Evolutionary conservation across 2,113 vertebrate species (phyloP).

Genomic region (Oncorhynchus keta): DNA sequence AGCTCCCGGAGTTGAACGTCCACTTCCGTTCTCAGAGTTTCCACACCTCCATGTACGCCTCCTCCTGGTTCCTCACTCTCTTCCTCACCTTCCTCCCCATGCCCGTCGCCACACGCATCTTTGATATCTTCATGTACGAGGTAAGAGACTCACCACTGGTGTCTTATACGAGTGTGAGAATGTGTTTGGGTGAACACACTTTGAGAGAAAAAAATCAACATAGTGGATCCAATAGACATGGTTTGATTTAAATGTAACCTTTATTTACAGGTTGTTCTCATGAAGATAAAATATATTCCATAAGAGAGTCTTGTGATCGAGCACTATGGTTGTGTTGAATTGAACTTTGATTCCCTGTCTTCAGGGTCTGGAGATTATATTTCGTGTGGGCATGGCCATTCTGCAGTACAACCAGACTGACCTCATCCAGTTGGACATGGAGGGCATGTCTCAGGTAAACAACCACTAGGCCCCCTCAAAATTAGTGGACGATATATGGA

Average conservation of each 20-base stretch:
- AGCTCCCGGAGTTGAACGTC: conserved; percentile 90
- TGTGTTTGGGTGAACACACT: neutral
- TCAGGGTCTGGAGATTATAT: conserved; percentile 93
- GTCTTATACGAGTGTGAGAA: neutral
- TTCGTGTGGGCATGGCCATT: conserved; percentile 92
- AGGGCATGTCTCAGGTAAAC: conserved; percentile 93
- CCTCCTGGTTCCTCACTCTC: conserved; percentile 96
- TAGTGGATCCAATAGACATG: too few relatives aligned
- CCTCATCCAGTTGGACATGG: conserved; percentile 96
- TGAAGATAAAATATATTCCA: too few relatives aligned
- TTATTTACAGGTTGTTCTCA: too few relatives aligned
- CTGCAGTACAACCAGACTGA: conserved; percentile 94
- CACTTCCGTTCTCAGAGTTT: conserved; percentile 97
- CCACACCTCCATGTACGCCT: conserved; percentile 96
- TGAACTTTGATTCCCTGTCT: conserved; percentile 12
- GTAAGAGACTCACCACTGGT: conserved; percentile 62
- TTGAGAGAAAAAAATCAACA: too few relatives aligned
- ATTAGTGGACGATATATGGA: neutral
- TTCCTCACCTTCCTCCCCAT: conserved; percentile 95
- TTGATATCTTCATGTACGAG: conserved; percentile 99
- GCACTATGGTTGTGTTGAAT: neutral
- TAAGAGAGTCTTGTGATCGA: too few relatives aligned
- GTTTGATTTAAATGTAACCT: too few relatives aligned
- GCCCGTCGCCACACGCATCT: conserved; percentile 90
- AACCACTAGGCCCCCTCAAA: neutral